These are phyloP conservation scores for Myiothlypis chrysogaster DNA, from an alignment of 2,797 vertebrate genomes.

Conservation along the genomic window DNA sequence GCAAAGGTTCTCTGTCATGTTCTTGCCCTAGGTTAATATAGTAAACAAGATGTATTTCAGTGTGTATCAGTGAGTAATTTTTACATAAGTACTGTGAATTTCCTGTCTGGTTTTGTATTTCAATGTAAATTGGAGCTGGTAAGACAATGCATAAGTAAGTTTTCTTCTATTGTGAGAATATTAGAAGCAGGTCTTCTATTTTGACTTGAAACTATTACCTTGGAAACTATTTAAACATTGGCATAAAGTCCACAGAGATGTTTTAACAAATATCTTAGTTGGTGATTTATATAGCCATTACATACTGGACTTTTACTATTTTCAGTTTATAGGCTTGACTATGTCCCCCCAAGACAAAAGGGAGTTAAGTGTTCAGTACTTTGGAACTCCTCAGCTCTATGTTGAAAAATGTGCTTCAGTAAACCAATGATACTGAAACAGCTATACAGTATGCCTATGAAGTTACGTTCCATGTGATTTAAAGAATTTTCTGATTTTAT, in stretches of 20 bases:
- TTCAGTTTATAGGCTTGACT: not conserved
- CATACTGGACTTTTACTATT: not conserved
- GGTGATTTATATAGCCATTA: not conserved
- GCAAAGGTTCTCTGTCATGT: slow-evolving; percentile 33
- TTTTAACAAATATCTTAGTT: not conserved
- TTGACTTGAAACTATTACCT: not conserved
- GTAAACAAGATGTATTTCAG: slow-evolving; percentile 32
- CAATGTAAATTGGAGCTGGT: not conserved
- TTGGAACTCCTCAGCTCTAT: not conserved
- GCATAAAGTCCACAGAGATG: accelerated
- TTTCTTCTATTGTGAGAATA: not conserved
- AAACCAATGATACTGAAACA: not conserved
- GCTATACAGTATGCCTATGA: not conserved
- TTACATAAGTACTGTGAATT: not conserved
- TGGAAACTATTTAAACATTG: not conserved
- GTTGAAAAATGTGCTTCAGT: not conserved
- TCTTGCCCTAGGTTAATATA: slow-evolving; percentile 49
- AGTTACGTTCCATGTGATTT: not conserved
- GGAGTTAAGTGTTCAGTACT: not conserved
- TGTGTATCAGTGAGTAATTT: not conserved
- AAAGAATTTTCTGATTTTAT: slow-evolving; percentile 18
- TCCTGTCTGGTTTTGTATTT: not conserved
- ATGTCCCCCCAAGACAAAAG: not conserved
- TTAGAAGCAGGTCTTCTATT: not conserved
- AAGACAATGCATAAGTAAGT: not conserved